Conservation (phyloP, 1,140 invertebrate species). For the Pissodes strobi region DNA sequence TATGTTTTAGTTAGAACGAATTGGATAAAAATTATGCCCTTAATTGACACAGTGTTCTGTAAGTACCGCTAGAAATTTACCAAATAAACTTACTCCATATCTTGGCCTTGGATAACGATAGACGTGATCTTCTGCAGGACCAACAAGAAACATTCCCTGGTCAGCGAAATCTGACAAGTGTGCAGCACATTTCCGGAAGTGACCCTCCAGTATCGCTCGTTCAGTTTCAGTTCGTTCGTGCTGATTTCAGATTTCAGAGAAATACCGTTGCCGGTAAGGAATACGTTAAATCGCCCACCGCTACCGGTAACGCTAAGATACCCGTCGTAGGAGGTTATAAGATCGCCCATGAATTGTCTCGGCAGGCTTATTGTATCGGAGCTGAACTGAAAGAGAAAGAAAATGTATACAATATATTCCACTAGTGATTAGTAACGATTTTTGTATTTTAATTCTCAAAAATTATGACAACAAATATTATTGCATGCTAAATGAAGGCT, state of each 20-base stretch:
- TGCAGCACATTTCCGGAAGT: slow-evolving; percentile 15
- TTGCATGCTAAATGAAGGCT: no score
- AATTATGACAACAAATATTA: no score
- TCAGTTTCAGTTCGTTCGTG: slow-evolving; percentile 59
- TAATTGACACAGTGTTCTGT: no score
- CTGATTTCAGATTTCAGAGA: slow-evolving; percentile 29
- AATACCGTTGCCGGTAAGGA: slow-evolving; percentile 40
- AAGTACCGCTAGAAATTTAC: no score
- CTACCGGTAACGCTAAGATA: slow-evolving; percentile 63
- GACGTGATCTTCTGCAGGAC: slow-evolving; percentile 84
- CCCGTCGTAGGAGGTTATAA: slow-evolving; percentile 91
- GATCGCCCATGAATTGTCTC: slow-evolving; percentile 81
- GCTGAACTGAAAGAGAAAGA: no score
- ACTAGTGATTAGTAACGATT: no score
- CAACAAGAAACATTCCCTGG: slow-evolving; percentile 83
- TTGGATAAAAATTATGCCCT: no score
- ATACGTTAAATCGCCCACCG: slow-evolving; percentile 33
- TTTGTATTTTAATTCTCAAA: no score
- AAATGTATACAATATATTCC: no score
- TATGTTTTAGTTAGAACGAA: no score
- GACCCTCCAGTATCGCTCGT: slow-evolving; percentile 56
- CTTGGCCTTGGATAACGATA: slow-evolving; percentile 57
- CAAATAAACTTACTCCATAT: slow-evolving; percentile 46
- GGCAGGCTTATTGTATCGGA: slow-evolving; percentile 58
- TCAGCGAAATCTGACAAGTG: slow-evolving; percentile 56